These are phyloP conservation scores for Thinocorus orbignyianus DNA, from an alignment of 2,113 vertebrate genomes.

Conservation along the genomic window DNA sequence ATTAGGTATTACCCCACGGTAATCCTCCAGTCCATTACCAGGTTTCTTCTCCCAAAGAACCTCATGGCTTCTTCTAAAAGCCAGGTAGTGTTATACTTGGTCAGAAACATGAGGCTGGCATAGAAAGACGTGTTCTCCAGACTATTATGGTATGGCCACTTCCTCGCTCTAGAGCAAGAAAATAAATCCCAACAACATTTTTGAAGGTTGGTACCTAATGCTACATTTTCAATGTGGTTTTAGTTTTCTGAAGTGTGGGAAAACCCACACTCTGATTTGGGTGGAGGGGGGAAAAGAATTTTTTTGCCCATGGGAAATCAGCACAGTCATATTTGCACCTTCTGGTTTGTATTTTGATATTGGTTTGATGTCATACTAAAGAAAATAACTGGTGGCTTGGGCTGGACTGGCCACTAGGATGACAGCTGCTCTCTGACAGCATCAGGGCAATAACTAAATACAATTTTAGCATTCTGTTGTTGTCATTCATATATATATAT, in stretches of 20 bases:
- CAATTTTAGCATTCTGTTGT: neutral
- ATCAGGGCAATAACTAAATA: neutral
- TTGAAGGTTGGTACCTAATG: fast-evolving
- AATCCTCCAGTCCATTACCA: fast-evolving
- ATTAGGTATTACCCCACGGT: neutral
- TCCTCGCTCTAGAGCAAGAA: neutral
- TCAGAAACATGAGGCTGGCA: neutral
- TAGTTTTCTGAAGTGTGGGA: neutral
- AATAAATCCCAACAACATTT: neutral
- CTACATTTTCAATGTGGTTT: neutral
- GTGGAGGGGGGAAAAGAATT: neutral
- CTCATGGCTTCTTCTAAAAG: neutral
- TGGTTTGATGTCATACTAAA: neutral
- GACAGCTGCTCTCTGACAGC: neutral
- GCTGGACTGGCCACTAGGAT: neutral
- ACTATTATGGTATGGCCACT: fast-evolving
- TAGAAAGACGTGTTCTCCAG: neutral
- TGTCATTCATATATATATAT: neutral
- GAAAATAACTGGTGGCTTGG: neutral
- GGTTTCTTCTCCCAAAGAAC: neutral
- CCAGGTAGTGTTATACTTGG: neutral
- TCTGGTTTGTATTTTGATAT: neutral
- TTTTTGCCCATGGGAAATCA: neutral
- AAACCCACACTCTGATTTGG: neutral
- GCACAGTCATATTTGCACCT: neutral